phyloP scores from a whole-genome alignment of 2,888 invertebrate species.

The Lasioglossum figueresi region DNA sequence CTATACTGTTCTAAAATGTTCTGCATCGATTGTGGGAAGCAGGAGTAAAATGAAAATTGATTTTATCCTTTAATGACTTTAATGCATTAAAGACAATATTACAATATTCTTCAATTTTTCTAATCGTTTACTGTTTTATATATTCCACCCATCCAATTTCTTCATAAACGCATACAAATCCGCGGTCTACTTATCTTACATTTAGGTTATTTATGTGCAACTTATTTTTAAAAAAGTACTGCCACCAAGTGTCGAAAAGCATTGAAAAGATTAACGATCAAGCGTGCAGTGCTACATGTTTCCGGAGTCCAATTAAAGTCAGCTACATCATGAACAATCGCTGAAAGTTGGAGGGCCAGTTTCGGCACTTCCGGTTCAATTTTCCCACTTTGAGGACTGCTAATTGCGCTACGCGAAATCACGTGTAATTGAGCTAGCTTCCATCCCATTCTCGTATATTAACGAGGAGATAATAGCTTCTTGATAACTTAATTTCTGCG shows the following conservation, averaged over 20 bases:
- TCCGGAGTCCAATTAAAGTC: not conserved
- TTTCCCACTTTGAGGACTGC: constrained; percentile 23
- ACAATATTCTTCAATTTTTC: too few species aligned
- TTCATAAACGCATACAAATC: too few species aligned
- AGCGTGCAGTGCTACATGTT: not conserved
- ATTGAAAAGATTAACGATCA: not conserved
- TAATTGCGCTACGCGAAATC: constrained; percentile 36
- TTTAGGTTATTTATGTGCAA: not conserved
- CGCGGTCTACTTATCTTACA: not conserved
- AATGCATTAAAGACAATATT: too few species aligned
- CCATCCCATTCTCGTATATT: constrained; percentile 30
- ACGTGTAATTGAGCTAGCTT: constrained; percentile 33
- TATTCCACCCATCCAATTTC: too few species aligned
- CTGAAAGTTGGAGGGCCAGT: constrained; percentile 27
- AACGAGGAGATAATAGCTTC: constrained; percentile 31
- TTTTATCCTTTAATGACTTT: too few species aligned
- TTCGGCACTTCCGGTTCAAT: constrained; percentile 40
- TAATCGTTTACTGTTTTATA: too few species aligned
- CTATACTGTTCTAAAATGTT: too few species aligned
- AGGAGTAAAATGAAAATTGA: too few species aligned
- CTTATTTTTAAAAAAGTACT: not conserved
- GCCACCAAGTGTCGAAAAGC: not conserved
- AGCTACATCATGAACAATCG: not conserved
- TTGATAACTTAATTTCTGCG: constrained; percentile 46
- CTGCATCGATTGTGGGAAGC: too few species aligned